Evolutionary conservation across 2,888 invertebrate species (phyloP), one percentile per base, ranked within the genome.

Genomic region (Drosophila siamana): DNA sequence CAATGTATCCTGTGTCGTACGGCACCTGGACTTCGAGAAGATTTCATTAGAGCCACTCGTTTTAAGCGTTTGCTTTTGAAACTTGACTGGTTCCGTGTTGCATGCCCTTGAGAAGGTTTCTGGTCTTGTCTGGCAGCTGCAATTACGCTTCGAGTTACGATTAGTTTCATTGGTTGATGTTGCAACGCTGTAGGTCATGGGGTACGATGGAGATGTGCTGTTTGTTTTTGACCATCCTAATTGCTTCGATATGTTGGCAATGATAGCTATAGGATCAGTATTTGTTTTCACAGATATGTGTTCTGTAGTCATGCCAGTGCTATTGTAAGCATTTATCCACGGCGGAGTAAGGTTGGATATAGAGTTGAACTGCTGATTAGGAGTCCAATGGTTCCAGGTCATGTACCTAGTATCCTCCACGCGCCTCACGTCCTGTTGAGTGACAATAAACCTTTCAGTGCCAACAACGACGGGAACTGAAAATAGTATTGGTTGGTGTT

Each of bases 351-450:
- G 36, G 13, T 5, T 2, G 4, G 36, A 5, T 6, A 38, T 15
- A 19, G 0, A 4, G 9, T 9, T 13, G 19, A 19, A 13, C 22
- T 43, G 41, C 1, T 24, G 7, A 55, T 77, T 83, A 28, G 81
- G 46, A 4, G 56, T 40, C 16, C 90, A 11, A 28, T 81, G 88
- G 38, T 51, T 81, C 22, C 88, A 87, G 5, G 66, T 80, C 2
- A 90, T 43, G 9, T 78, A 24, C 2, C 91, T 86, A 0, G 70
- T 73, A 5, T 91, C 91, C 52, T 91, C 90, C 13, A 84, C 75
- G 50, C 89, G 86, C 2, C 91, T 84, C 6, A 90, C 60, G 60
- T 91, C 92, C 68, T 91, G 92, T 52, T 91, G 92, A 0, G 85
- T 86, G 5, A 91, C 47, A 16, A 91, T 28, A 15, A 74, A 86